Base-by-base conservation (phyloP, 2,888 invertebrate genomes). In the Watsonalla binaria region DNA sequence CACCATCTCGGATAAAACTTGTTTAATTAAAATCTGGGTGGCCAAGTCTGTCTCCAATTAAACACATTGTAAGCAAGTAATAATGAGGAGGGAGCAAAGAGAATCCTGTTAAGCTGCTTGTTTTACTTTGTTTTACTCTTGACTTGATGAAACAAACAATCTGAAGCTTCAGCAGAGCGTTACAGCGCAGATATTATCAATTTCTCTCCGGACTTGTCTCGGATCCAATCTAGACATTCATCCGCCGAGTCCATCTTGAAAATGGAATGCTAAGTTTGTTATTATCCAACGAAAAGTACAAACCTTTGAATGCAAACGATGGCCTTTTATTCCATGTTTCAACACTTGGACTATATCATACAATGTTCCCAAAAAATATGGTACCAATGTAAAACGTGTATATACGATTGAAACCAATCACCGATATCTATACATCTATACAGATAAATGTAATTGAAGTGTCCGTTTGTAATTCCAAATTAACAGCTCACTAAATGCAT, bases 61-160 rank as follows among this genome's bases (percentile, higher is more conserved):
- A 54, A 51, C 57, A 51, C 47, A 54, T 54, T 61, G 52, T 54
- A 65, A 67, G 63, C 63, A 65, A 58, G 51, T 56, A 59, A 64
- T 61, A 66, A 64, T 62, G 57, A 51, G 61, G 60, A 66, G 64
- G 62, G 57, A 63, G 57, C 58, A 57, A 57, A 59, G 59, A 65
- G 65, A 66, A 62, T 62, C 59, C 56, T 65, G 58, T 67, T 65
- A 47, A 59, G 57, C 53, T 56, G 55, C 58, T 57, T 61, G 63
- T 65, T 63, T 55, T 53, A 11, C 55, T 66, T 71, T 66, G 62
- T 65, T 66, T 63, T 61, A 55, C 56, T 47, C 53, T 62, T 55
- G 51, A 59, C 46, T 62, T 55, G 59, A 51, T 54, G 39, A 46
- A 46, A 51, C 63, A 62, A 70, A 66, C 55, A 66, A 42, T 11